Evolutionary conservation across 1,140 invertebrate species (phyloP).

Genomic region (Olivierus martensii): DNA sequence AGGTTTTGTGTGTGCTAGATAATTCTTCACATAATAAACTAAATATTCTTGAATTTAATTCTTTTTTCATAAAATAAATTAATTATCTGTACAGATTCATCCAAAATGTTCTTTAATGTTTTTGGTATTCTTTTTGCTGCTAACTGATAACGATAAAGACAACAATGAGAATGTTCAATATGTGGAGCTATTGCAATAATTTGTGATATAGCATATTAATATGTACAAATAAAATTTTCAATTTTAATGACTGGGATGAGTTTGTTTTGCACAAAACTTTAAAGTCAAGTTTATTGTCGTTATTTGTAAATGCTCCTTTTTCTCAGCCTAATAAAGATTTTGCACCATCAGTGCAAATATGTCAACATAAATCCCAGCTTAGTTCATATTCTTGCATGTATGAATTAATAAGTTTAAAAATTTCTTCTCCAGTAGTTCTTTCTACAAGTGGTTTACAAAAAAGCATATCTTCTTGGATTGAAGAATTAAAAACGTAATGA

Average conservation of each 20-base stretch:
- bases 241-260: background rate
- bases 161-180: background rate
- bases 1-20: too few species aligned
- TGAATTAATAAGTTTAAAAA: too few species aligned
- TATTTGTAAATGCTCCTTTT: background rate
- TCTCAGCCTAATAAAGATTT: background rate
- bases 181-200: background rate
- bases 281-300: background rate
- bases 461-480: too few species aligned
- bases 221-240: slow-evolving; percentile 1
- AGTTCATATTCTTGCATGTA: too few species aligned
- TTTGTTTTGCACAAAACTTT: slow-evolving; percentile 2
- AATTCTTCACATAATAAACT: background rate
- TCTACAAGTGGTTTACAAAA: too few species aligned
- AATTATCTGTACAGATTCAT: background rate
- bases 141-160: background rate
- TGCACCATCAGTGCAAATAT: background rate
- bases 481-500: background rate
- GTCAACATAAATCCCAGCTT: too few species aligned
- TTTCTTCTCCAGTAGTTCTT: too few species aligned
- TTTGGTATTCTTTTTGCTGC: background rate
- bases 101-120: background rate
- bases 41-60: background rate
- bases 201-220: background rate
- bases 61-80: background rate